These are phyloP conservation scores for Holothuria leucospilota DNA, from an alignment of 53 echinoderm and acorn worm species.

Conservation along the genomic window DNA sequence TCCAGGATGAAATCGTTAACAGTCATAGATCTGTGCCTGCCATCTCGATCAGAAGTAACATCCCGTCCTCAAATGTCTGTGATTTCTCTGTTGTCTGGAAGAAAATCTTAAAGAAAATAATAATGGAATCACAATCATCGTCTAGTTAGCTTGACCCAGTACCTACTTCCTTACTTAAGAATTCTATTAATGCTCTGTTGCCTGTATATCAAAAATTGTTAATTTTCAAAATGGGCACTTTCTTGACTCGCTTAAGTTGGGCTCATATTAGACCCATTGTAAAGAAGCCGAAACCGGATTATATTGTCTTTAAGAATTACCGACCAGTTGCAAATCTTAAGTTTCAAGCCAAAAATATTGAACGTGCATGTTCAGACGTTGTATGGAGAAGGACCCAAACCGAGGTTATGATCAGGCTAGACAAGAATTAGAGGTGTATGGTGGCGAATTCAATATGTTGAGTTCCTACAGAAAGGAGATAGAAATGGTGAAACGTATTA, in stretches of 20 bases:
- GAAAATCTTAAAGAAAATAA: conserved; percentile 37
- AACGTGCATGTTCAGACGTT: conserved; percentile 60
- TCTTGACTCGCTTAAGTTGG: conserved; percentile 41
- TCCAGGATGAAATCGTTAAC: background rate
- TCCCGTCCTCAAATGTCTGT: background rate
- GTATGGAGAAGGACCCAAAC: conserved; percentile 49
- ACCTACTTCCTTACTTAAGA: conserved; percentile 56
- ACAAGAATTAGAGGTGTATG: conserved; percentile 50
- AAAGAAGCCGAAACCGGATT: conserved; percentile 44
- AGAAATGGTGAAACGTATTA: conserved; percentile 58
- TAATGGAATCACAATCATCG: too few species aligned
- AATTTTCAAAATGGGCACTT: conserved; percentile 47
- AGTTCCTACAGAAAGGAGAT: conserved; percentile 41
- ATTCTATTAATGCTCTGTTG: conserved; percentile 33
- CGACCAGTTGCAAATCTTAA: conserved; percentile 51
- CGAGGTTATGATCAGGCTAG: conserved; percentile 50
- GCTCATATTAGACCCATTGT: conserved; percentile 55
- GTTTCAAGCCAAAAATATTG: conserved; percentile 52
- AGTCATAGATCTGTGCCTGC: background rate
- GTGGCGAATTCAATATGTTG: conserved; percentile 54
- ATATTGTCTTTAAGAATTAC: conserved; percentile 20
- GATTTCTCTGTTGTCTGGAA: conserved; percentile 4
- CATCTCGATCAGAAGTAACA: background rate
- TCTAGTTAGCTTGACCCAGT: conserved; percentile 60
- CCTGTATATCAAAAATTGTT: conserved; percentile 52